Base-by-base conservation (phyloP, 2,113 vertebrate species). In the Oryzias javanicus region DNA sequence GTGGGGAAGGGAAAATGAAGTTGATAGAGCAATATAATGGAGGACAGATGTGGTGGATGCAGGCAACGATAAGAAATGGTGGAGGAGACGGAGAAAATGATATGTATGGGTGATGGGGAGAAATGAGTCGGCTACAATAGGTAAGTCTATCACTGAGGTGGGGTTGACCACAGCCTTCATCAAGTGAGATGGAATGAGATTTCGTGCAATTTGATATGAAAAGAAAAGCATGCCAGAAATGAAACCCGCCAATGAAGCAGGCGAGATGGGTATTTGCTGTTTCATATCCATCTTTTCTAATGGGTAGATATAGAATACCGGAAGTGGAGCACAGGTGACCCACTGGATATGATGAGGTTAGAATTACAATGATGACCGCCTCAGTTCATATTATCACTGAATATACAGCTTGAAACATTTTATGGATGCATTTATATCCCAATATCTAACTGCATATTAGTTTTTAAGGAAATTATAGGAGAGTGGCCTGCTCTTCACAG, bases 141-240 rank as follows among this genome's bases (percentile, higher is more conserved):
- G 60, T 58, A 29, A 70, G 60, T 48, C 41, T 55, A 68, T 69
- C 62, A 68, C 49, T 5, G 45, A n/a, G 60, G 56, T 22, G 16
- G 35, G 52, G 49, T 62, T 61, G 25, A 77, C 60, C 51, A 63
- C 60, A 41, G 55, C 25, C 52, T 62, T 65, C 80, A 49, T 74
- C 74, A 74, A 49, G 42, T 24, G 45, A 53, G 71, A 78, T 44
- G 17, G 69, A 72, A 74, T 76, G 67, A 76, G 69, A 78, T 62
- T 48, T 78, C 64, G 78, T 69, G 53, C 72, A 25, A 78, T 64
- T 53, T 45, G 77, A 83, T 66, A 65, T 72, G 73, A 74, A 62
- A 50, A 49, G 49, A 5, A 24, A 22, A 40, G 60, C 51, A 52
- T 14, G 45, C 27, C 15, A 4, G 58, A 65, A 49, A 68, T 64